Evolutionary conservation across 1,140 invertebrate species (phyloP), one percentile per base, ranked within the genome.

Genomic region (Pararge aegeria): DNA sequence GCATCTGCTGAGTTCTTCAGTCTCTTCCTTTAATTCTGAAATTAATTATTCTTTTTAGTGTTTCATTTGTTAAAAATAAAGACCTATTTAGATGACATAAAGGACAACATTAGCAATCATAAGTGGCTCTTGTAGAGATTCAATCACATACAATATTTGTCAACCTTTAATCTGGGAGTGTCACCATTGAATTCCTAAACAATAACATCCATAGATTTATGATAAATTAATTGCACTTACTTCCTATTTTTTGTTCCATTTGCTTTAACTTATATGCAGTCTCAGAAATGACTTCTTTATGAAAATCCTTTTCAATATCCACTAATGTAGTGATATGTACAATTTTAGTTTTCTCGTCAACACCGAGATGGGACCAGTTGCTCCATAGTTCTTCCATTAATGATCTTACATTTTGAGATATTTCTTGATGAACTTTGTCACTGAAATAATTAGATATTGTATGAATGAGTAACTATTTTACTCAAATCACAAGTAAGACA

Each of bases 341-440:
- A 7, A 80, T 55, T 68, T 89, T 89, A 7, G 75, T 75, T 24
- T 60, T 48, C 46, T 86, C 66, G 34, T 84, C 82, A 3, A 89
- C 83, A 15, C 86, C 86, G 0, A 89, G 68, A 61, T 89, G 84
- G 5, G 84, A 85, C 86, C 86, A 89, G 61, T 82, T 87, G 10
- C 79, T 52, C 86, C 86, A 89, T 1, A 89, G 65, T 21, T 87
- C 78, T 52, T 85, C 74, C 86, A 89, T 89, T 72, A 87, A 76
- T 13, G 61, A 52, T 18, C 76, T 71, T 29, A 86, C 63, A 65
- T 83, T 85, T 29, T 79, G 61, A 5, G 75, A 72, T 51, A 89
- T 85, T 64, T 87, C 76, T 12, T 74, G 53, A 6, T 73, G 73
- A 20, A 84, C 78, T 51, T 86, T 78, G 74, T 85, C 70, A 55